phyloP scores from a whole-genome alignment of 64 coral and sea anemone genomes.

The Actinia equina region DNA sequence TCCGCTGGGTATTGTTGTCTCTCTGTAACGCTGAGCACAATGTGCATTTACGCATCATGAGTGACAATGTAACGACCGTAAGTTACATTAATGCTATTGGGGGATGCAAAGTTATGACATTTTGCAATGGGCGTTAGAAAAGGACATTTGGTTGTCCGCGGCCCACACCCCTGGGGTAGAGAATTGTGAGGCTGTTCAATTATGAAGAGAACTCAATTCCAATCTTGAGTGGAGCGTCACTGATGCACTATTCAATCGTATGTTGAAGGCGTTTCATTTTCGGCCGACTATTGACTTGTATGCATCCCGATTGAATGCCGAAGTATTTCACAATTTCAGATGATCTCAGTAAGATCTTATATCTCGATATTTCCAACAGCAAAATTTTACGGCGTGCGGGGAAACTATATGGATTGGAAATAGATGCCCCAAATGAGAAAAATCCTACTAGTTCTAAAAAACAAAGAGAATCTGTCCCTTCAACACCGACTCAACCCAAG shows the following conservation, averaged over 20 bases:
- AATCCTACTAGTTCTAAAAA: too few relatives aligned
- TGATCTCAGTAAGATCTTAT: too few relatives aligned
- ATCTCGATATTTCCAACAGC: too few relatives aligned
- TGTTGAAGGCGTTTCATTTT: background rate
- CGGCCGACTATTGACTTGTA: background rate
- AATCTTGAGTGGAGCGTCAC: conserved; percentile 2
- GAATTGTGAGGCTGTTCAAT: conserved; percentile 1
- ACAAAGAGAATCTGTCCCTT: too few relatives aligned
- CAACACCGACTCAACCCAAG: too few relatives aligned
- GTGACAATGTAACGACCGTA: conserved; percentile 42
- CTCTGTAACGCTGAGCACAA: conserved; percentile 23
- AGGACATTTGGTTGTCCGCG: conserved; percentile 32
- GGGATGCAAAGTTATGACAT: conserved; percentile 31
- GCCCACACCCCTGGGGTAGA: conserved; percentile 29
- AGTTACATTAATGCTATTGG: conserved; percentile 41
- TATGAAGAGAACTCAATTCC: conserved; percentile 1
- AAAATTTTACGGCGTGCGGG: too few relatives aligned
- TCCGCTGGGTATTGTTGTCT: conserved; percentile 30
- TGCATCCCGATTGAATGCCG: too few relatives aligned
- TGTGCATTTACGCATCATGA: conserved; percentile 46
- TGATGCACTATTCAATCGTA: background rate
- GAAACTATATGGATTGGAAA: too few relatives aligned
- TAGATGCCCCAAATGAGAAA: too few relatives aligned
- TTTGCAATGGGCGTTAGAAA: conserved; percentile 21
- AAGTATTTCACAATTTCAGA: too few relatives aligned